phyloP scores from a whole-genome alignment of 1,140 invertebrate species.

The Drosophila subpulchrella region DNA sequence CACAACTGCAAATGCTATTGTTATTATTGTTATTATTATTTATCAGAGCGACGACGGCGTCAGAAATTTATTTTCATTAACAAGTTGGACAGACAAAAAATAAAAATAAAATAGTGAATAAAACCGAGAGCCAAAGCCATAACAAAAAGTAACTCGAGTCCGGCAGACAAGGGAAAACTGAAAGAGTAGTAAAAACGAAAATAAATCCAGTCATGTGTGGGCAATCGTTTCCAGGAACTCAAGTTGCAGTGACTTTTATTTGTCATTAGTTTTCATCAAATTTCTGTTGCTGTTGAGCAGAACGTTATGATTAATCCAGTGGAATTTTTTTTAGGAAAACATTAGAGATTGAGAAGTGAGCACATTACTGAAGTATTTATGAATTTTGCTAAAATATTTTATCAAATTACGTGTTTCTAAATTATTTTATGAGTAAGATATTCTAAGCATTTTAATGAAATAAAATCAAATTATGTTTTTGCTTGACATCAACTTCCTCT shows the following conservation, averaged over 20 bases:
- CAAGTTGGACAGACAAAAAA: conserved; percentile 54
- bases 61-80: conserved; percentile 78
- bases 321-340: neutral
- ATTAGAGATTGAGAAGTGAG: neutral
- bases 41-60: conserved; percentile 60
- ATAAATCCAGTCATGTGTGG: conserved; percentile 33
- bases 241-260: conserved; percentile 21
- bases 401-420: too few species aligned
- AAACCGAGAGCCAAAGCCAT: neutral
- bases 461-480: too few species aligned
- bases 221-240: conserved; percentile 21
- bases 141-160: conserved; percentile 21
- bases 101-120: conserved; percentile 7
- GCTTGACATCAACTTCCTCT: neutral
- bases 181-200: conserved; percentile 25
- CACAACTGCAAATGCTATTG: conserved; percentile 44
- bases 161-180: neutral
- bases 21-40: conserved; percentile 71
- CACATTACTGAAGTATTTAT: neutral
- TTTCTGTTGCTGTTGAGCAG: neutral
- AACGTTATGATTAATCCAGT: conserved; percentile 9
- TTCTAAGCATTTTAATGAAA: too few species aligned
- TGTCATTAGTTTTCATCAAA: conserved; percentile 29
- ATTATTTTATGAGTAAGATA: too few species aligned
- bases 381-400: neutral